A percentile compares a stretch with the other conserved stretches of the same genome.
Conservation (phyloP, 2,888 invertebrate species). For the Phytoseiulus persimilis region DNA sequence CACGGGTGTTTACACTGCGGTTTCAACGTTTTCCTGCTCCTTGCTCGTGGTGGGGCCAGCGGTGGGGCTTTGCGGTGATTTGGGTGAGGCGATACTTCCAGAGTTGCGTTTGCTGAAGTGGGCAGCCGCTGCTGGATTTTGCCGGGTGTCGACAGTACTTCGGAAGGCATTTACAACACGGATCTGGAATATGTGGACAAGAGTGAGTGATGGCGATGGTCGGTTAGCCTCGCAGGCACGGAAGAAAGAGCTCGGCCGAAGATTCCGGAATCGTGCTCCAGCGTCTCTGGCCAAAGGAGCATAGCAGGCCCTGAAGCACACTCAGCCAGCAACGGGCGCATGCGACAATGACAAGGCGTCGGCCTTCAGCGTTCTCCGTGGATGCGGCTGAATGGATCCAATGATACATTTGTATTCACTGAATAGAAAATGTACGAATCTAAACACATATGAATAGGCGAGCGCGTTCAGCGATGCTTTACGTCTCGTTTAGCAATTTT, state of each 20-base stretch:
- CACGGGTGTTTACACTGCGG: slow-evolving; percentile 18
- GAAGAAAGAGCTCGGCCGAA: slow-evolving; percentile 43
- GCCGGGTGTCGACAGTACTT: slow-evolving; percentile 93
- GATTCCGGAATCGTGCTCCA: slow-evolving; percentile 43
- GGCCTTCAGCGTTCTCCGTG: neutral
- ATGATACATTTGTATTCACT: neutral
- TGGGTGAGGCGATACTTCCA: slow-evolving; percentile 78
- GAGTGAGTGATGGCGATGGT: slow-evolving; percentile 43
- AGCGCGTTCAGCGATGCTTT: no score
- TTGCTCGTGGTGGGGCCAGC: slow-evolving; percentile 15
- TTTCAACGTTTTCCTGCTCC: slow-evolving; percentile 39
- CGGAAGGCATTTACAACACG: slow-evolving; percentile 99
- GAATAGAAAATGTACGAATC: neutral
- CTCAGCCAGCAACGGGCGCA: slow-evolving; percentile 31
- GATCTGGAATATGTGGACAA: slow-evolving; percentile 66
- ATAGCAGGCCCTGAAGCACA: slow-evolving; percentile 43
- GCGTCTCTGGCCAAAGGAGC: slow-evolving; percentile 42
- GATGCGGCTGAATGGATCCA: neutral
- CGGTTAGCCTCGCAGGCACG: slow-evolving; percentile 43
- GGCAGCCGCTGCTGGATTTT: slow-evolving; percentile 82
- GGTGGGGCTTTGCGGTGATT: slow-evolving; percentile 57
- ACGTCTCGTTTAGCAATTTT: no score
- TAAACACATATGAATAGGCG: neutral
- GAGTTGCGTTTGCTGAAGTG: slow-evolving; percentile 76
- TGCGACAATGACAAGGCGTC: slow-evolving; percentile 39